Evolutionary conservation across 2,113 vertebrate species (phyloP).

Genomic region (Drymodes brunneopygia): DNA sequence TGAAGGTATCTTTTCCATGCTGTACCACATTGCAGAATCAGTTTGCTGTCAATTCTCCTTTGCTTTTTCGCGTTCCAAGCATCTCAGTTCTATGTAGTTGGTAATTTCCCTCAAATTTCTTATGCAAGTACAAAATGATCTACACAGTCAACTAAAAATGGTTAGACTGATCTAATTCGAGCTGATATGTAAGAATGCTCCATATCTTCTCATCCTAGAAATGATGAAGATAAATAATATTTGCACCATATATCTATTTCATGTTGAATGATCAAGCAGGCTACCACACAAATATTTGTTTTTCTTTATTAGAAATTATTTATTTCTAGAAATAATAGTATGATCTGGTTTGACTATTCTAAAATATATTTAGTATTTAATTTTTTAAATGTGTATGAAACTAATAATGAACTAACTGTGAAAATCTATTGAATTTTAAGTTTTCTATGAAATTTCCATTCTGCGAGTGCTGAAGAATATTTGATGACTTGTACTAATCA

Average conservation of each 20-base stretch:
- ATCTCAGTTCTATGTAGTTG: background rate
- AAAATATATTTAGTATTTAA: background rate
- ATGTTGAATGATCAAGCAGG: background rate
- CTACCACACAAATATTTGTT: background rate
- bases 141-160: background rate
- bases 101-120: background rate
- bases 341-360: background rate
- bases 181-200: background rate
- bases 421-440: background rate
- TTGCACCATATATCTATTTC: background rate
- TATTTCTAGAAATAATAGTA: background rate
- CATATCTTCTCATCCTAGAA: background rate
- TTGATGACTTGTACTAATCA: background rate
- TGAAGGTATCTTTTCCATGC: background rate
- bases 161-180: background rate
- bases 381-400: background rate
- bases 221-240: background rate
- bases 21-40: background rate
- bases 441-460: background rate
- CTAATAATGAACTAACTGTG: background rate
- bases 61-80: background rate
- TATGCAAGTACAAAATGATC: background rate
- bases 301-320: background rate
- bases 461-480: background rate
- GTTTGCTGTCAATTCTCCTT: background rate